Percentiles rank a stretch among this genome's conserved stretches.
phyloP scores from a whole-genome alignment of 2,797 vertebrate species.

The Gymnoscopelus microlampas region DNA sequence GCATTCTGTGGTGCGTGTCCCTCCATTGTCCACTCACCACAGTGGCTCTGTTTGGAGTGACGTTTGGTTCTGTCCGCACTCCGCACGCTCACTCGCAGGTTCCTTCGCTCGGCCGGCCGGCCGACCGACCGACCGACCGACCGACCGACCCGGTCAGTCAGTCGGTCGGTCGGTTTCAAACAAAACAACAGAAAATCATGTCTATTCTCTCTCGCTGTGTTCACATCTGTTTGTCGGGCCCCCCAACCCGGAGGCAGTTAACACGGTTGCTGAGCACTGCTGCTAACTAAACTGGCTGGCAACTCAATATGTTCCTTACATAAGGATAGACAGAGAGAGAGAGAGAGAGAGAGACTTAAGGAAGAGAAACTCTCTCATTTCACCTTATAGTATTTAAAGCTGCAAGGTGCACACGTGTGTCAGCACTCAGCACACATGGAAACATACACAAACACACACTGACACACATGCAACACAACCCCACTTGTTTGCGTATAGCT shows the following conservation, averaged over 20 bases:
- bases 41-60: slow-evolving; percentile 64
- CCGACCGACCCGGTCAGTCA: slow-evolving; percentile 3
- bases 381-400: slow-evolving; percentile 35
- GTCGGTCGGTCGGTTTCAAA: slow-evolving; percentile 37
- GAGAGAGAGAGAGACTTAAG: background rate
- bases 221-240: slow-evolving; percentile 78
- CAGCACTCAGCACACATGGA: no score
- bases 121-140: no score
- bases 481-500: no score
- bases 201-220: slow-evolving; percentile 56
- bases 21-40: slow-evolving; percentile 74
- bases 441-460: background rate
- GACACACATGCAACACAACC: no score
- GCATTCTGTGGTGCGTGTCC: slow-evolving; percentile 78
- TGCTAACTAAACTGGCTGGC: slow-evolving; percentile 70
- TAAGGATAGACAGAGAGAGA: slow-evolving; percentile 44
- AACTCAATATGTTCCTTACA: slow-evolving; percentile 75
- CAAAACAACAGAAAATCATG: slow-evolving; percentile 63
- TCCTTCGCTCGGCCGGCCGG: slow-evolving; percentile 8
- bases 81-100: slow-evolving; percentile 27
- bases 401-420: background rate
- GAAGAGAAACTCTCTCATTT: slow-evolving; percentile 18
- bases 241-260: slow-evolving; percentile 64
- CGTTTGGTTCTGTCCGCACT: slow-evolving; percentile 39
- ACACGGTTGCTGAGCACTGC: slow-evolving; percentile 68